These are phyloP conservation scores for Plutomurus gul DNA, from an alignment of 1,140 invertebrate species.

Conservation along the genomic window DNA sequence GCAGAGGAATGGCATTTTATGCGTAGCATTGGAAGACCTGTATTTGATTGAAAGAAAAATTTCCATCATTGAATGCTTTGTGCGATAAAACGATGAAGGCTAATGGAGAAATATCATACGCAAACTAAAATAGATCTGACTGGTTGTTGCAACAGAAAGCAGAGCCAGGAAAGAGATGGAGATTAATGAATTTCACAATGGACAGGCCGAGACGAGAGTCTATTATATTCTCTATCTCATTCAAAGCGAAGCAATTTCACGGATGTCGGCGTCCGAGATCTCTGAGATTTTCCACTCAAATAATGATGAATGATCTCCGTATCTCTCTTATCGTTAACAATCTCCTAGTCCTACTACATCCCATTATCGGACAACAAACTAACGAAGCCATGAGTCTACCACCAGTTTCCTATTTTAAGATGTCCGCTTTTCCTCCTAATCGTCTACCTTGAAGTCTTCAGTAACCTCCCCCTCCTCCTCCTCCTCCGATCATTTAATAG, in stretches of 20 bases:
- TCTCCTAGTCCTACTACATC: not conserved
- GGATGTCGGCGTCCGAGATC: constrained; percentile 48
- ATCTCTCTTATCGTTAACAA: not conserved
- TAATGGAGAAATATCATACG: constrained; percentile 5
- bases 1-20: not conserved
- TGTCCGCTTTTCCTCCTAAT: not conserved
- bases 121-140: not conserved
- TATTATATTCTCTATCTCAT: constrained; percentile 39
- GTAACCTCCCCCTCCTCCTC: not conserved
- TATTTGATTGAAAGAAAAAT: not conserved
- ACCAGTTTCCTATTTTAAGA: not conserved
- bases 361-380: not conserved
- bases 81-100: not conserved
- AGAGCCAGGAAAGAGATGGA: constrained; percentile 38
- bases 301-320: constrained; percentile 51
- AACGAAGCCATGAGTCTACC: not conserved
- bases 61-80: not conserved
- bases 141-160: not conserved
- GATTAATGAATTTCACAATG: constrained; percentile 52
- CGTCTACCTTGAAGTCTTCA: not conserved
- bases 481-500: not conserved
- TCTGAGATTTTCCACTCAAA: constrained; percentile 52
- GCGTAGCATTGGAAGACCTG: not conserved
- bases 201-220: constrained; percentile 51
- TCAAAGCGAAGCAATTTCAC: constrained; percentile 44